Evolutionary conservation across 2,797 vertebrate genomes (phyloP), one percentile per base, ranked within the genome.

Genomic region (Toxotes lorentzi): DNA sequence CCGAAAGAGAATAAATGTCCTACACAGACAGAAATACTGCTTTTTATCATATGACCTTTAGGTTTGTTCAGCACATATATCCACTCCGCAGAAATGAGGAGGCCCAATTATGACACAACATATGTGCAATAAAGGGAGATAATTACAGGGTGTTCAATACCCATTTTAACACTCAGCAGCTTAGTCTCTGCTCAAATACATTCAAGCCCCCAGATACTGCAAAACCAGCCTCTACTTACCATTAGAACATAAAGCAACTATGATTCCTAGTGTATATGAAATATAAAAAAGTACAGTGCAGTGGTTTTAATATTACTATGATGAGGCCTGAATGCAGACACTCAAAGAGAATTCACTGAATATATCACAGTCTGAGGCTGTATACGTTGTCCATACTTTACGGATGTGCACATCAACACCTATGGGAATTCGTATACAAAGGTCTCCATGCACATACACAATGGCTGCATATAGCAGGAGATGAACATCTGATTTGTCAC

Each of bases 401-500:
- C 73, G 67, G 79, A 85, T 78, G 70, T 57, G 66, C 86, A 74
- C 79, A 72, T 84, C 86, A 80, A 80, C 89, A 87, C 91, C 85
- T 10, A 79, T 69, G 62, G 82, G 76, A 84, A 73, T 86, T 86
- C 73, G 27, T 68, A 85, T 63, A 82, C 85, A 79, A 80, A 88
- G 86, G 81, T 89, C 89, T 97, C 95, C 92, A 94, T 91, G 93
- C 95, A 93, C 95, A 94, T 92, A 60, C 96, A 96, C 96, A 96
- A 96, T 94, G 78, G 83, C 86, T 83, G 95, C 96, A 95, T 95
- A 85, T 95, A 94, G 95, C 71, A 78, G 95, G 96, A 98, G 97
- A 97, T 93, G 97, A 97, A 97, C 96, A 98, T 98, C 97, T 96
- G 97, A 99, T 98, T 98, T 98, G 98, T 98, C 98, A 97, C 96